Base-by-base conservation (phyloP, 2,113 vertebrate genomes). In the Eulemur rufifrons region DNA sequence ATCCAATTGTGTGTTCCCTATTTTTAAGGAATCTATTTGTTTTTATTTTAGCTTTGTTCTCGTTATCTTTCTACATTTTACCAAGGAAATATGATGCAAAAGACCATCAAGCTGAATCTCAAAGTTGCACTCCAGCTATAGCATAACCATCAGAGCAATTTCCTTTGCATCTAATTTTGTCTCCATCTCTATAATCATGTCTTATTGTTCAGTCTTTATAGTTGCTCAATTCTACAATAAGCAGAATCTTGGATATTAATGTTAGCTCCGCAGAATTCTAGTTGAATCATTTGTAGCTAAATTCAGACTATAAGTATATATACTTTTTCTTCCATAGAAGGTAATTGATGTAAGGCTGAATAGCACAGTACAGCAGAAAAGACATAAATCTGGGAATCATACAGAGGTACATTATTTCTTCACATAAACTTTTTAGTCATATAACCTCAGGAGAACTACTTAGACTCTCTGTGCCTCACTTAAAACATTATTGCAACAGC, bases 201-300 rank as follows among this genome's bases (percentile, higher is more conserved):
- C 45, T 85, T 77, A 87, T 86, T 95, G 64, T 85, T 96, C 68
- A 89, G 34, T 81, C 45, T 77, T 89, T 95, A 69, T 61, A 77
- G 66, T 92, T 61, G 17, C 25, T 88, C 47, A 81, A 14, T 66
- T 94, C 13, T 77, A 87, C 42, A 95, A 82, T 54, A 87, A 92
- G 47, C 61, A 94, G 56, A 92, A 92, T 69, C n/a, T 90, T 64
- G 21, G 6, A 92, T 81, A 91, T 50, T 86, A 77, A 66, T 66
- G 56, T 66, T 87, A 80, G 42, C 6, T 85, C 14, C 11, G 54
- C 59, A 82, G 47, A 85, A 86, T 71, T 69, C 52, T 73, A 84
- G 14, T 74, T 89, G 34, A 85, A 77, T 87, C 2, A 91, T 71
- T 74, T 82, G 77, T 56, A 69, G 39, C 63, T 84, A 92, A 64